A percentile compares a stretch with the other conserved stretches of the same genome.
phyloP scores from a whole-genome alignment of 2,113 vertebrate genomes.

The Ondatra zibethicus region DNA sequence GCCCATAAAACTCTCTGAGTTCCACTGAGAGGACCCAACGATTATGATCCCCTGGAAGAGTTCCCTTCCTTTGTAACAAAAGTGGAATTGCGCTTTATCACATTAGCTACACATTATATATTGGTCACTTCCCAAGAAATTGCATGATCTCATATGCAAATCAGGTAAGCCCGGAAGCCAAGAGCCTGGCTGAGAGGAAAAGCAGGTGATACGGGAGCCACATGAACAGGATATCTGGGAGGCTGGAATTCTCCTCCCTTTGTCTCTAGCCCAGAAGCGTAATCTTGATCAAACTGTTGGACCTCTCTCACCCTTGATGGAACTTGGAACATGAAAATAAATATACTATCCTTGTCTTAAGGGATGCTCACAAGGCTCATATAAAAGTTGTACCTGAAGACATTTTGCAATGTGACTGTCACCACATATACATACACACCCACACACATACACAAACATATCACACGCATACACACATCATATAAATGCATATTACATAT shows the following conservation, averaged over 20 bases:
- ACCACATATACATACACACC: background rate
- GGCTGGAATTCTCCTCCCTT: background rate
- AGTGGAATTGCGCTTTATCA: constrained; percentile 68
- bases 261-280: background rate
- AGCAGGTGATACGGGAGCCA: background rate
- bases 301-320: background rate
- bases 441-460: background rate
- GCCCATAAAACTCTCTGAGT: constrained; percentile 61
- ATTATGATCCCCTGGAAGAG: constrained; percentile 58
- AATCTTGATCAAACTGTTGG: background rate
- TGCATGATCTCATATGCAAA: constrained; percentile 67
- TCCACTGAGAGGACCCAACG: constrained; percentile 23
- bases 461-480: no score
- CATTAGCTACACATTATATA: constrained; percentile 62
- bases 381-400: background rate
- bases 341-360: background rate
- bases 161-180: background rate
- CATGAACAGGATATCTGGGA: background rate
- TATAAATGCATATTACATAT: no score
- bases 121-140: constrained; percentile 61
- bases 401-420: background rate
- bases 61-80: constrained; percentile 61
- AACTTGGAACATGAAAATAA: background rate
- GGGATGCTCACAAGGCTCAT: background rate
- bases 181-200: constrained; percentile 18